Conservation (phyloP, 2,797 vertebrate species). For the Vireo griseus region DNA sequence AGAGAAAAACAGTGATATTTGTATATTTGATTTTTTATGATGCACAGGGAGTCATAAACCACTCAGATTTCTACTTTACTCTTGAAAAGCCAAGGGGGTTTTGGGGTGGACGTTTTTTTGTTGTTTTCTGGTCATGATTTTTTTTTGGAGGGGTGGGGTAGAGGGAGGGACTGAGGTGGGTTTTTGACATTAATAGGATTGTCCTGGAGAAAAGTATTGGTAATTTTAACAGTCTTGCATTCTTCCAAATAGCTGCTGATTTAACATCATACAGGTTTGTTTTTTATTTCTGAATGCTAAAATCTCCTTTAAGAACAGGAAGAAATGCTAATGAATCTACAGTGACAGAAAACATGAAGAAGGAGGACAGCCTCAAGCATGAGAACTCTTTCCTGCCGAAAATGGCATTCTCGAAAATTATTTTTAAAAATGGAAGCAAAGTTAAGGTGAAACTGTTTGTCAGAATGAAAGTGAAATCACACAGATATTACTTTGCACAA, state of each 20-base stretch:
- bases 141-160: rapidly evolving
- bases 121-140: not conserved
- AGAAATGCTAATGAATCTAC: not conserved
- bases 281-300: not conserved
- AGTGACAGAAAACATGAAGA: not conserved
- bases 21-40: not conserved
- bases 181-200: not conserved
- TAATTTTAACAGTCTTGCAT: not conserved
- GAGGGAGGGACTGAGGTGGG: too few relatives aligned
- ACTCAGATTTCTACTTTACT: not conserved
- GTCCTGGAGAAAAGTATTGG: not conserved
- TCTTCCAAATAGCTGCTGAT: not conserved
- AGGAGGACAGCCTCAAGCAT: not conserved
- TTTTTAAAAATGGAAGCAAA: not conserved
- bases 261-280: not conserved
- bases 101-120: not conserved
- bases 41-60: not conserved
- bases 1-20: not conserved
- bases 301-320: not conserved
- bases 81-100: not conserved
- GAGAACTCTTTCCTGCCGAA: not conserved
- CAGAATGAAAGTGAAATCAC: not conserved
- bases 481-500: not conserved
- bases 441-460: not conserved
- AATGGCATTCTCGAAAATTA: not conserved